Evolutionary conservation across 2,888 invertebrate species (phyloP).

Genomic region (Apamea epomidion): DNA sequence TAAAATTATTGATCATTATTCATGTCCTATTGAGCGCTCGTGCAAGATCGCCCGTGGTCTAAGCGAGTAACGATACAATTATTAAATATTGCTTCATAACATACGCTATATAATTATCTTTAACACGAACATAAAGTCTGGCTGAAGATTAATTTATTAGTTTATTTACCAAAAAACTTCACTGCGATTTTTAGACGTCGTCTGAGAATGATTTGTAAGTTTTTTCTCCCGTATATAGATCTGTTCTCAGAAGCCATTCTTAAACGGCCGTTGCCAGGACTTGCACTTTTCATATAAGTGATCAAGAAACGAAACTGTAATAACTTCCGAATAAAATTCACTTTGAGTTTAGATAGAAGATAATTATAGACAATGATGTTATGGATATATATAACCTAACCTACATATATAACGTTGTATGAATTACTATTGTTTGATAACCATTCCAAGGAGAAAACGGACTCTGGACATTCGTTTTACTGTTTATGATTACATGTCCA

Average conservation of each 20-base stretch:
- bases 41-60: conserved; percentile 25
- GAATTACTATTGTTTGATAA: not conserved
- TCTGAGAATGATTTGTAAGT: conserved; percentile 28
- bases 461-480: not conserved
- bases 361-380: not conserved
- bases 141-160: conserved; percentile 24
- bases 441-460: not conserved
- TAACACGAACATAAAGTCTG: conserved; percentile 41
- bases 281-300: conserved; percentile 16
- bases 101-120: conserved; percentile 34
- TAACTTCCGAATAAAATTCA: not conserved
- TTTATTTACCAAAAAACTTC: conserved; percentile 7
- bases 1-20: conserved; percentile 27
- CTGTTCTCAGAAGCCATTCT: conserved; percentile 5
- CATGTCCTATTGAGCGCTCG: conserved; percentile 31
- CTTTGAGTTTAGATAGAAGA: not conserved
- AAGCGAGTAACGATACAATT: conserved; percentile 36
- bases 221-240: conserved; percentile 12
- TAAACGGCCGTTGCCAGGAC: not conserved
- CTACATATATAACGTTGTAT: too few species aligned
- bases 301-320: not conserved
- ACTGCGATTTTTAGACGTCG: conserved; percentile 5
- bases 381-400: not conserved
- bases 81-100: conserved; percentile 37
- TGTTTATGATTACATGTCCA: not conserved